phyloP scores from a whole-genome alignment of 2,888 invertebrate species.

The Epistrophe eligans region DNA sequence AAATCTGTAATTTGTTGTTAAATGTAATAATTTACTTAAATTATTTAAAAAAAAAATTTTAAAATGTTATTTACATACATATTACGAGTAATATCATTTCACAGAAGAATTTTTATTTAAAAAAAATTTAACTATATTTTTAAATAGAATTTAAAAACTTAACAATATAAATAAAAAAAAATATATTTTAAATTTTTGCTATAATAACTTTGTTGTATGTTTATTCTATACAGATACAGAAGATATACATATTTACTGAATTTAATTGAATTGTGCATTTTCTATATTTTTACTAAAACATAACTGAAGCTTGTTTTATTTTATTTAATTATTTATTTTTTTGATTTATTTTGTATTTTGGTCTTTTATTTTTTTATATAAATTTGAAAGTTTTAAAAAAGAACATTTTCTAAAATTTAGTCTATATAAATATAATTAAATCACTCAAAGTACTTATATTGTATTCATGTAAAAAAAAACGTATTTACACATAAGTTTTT shows the following conservation, averaged over 20 bases:
- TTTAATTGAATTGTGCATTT: conserved; percentile 59
- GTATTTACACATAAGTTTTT: conserved; percentile 57
- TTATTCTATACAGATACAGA: conserved; percentile 11
- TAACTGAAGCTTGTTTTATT: conserved; percentile 46
- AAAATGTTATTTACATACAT: conserved; percentile 9
- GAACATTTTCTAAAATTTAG: conserved; percentile 8
- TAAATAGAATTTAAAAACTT: conserved; percentile 29
- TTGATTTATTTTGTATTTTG: conserved; percentile 49
- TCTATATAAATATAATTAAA: conserved; percentile 11
- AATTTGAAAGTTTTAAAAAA: conserved; percentile 28
- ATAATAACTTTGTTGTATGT: neutral
- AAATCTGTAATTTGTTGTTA: neutral
- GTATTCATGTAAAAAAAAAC: conserved; percentile 29
- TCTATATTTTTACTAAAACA: conserved; percentile 19
- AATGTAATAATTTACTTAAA: conserved; percentile 1
- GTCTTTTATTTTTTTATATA: conserved; percentile 60
- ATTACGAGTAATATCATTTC: conserved; percentile 27
- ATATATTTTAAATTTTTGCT: conserved; percentile 12
- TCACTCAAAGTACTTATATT: conserved; percentile 46
- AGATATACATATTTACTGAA: neutral
- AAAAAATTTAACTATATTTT: neutral
- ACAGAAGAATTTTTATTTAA: neutral
- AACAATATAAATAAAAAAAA: conserved; percentile 45
- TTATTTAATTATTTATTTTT: conserved; percentile 10
- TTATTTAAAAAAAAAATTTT: neutral